Conservation (phyloP, 2,888 invertebrate genomes). For the Scaptomyza flava region DNA sequence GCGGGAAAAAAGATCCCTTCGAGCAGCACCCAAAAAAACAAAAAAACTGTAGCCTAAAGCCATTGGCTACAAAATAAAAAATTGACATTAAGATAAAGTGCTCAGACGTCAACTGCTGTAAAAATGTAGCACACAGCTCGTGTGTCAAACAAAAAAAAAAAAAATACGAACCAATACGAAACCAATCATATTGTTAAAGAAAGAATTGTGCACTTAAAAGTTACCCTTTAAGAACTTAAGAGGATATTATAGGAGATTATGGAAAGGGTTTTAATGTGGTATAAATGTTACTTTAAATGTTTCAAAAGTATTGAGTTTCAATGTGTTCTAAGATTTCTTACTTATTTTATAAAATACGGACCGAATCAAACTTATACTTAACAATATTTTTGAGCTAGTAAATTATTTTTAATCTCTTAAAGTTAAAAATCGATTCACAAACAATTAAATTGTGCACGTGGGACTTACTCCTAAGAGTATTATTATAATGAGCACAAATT, state of each 20-base stretch:
- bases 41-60: conserved; percentile 14
- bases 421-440: too few relatives aligned
- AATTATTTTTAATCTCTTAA: too few relatives aligned
- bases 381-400: too few relatives aligned
- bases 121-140: conserved; percentile 35
- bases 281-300: not conserved
- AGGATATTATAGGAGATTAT: not conserved
- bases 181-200: conserved; percentile 18
- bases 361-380: too few relatives aligned
- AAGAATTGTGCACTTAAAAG: conserved; percentile 26
- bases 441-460: too few relatives aligned
- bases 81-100: conserved; percentile 76
- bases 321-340: too few relatives aligned
- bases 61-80: conserved; percentile 19
- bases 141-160: conserved; percentile 48
- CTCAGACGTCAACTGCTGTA: conserved; percentile 57
- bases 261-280: not conserved
- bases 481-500: too few relatives aligned
- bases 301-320: too few relatives aligned
- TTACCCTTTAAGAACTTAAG: conserved; percentile 20
- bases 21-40: conserved; percentile 17
- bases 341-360: too few relatives aligned
- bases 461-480: too few relatives aligned
- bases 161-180: conserved; percentile 22
- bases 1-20: conserved; percentile 20